phyloP scores from a whole-genome alignment of 1,140 invertebrate species.

The Brachionus manjavacas region DNA sequence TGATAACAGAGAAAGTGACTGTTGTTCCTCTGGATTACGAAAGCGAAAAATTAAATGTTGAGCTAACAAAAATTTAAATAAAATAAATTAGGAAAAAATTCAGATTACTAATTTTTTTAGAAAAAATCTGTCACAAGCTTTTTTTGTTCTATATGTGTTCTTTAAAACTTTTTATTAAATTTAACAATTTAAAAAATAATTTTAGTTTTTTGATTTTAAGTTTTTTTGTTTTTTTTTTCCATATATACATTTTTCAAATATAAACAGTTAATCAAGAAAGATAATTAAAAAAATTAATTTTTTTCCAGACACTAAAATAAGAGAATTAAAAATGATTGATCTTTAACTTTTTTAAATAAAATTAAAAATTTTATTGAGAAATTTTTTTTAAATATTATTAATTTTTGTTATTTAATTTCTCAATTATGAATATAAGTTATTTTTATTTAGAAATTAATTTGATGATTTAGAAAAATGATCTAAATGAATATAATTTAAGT shows the following conservation, averaged over 20 bases:
- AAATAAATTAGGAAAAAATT: neutral
- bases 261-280: neutral
- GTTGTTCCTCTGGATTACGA: neutral
- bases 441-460: no score
- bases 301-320: neutral
- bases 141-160: neutral
- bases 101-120: neutral
- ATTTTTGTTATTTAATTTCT: no score
- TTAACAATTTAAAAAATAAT: slow-evolving; percentile 2
- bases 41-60: neutral
- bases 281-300: neutral
- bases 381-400: neutral
- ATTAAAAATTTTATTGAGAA: neutral
- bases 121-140: neutral
- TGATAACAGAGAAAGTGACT: neutral
- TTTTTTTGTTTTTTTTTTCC: neutral
- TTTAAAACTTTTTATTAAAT: slow-evolving; percentile 8
- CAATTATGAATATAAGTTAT: no score
- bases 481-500: no score
- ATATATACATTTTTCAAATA: neutral
- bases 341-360: neutral
- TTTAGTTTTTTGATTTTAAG: slow-evolving; percentile 15
- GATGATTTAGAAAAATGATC: no score
- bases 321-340: neutral
- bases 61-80: slow-evolving; percentile 3